These are phyloP conservation scores for Pentalonia nigronervosa DNA, from an alignment of 1,140 invertebrate genomes.

Conservation along the genomic window DNA sequence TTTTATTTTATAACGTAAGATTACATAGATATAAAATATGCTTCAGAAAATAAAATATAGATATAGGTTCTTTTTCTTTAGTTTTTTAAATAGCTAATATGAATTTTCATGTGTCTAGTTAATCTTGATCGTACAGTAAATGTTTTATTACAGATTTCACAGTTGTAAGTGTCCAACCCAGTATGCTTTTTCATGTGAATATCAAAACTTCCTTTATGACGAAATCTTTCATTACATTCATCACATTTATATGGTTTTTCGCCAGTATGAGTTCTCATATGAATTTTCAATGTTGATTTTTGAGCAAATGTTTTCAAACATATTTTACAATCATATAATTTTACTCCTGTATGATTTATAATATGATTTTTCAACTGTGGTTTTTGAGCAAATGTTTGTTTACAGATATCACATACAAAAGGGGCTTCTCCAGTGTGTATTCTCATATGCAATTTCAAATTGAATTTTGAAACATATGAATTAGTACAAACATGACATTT, in stretches of 20 bases:
- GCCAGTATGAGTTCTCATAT: slow-evolving; percentile 30
- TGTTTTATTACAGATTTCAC: slow-evolving; percentile 31
- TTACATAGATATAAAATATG: too few species aligned
- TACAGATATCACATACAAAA: neutral
- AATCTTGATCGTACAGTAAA: neutral
- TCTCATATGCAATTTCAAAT: neutral
- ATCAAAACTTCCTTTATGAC: neutral
- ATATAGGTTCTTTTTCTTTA: too few species aligned
- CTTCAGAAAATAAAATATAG: too few species aligned
- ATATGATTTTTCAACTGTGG: slow-evolving; percentile 65
- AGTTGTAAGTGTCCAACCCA: slow-evolving; percentile 28
- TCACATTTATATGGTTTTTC: slow-evolving; percentile 24
- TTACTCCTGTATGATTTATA: slow-evolving; percentile 74
- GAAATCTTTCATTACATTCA: neutral
- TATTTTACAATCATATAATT: slow-evolving; percentile 70
- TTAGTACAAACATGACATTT: neutral
- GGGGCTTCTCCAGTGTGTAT: neutral
- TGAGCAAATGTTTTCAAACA: slow-evolving; percentile 72
- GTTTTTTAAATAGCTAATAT: too few species aligned
- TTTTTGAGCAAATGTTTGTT: neutral
- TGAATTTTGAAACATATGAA: neutral
- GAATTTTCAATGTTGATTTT: slow-evolving; percentile 65
- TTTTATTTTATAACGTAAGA: too few species aligned
- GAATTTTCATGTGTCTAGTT: too few species aligned
- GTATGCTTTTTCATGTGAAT: slow-evolving; percentile 32